Percentiles rank a stretch among this genome's conserved stretches.
Evolutionary conservation across 2,113 vertebrate genomes (phyloP).

Genomic region (Tenebrosternarchus preto): DNA sequence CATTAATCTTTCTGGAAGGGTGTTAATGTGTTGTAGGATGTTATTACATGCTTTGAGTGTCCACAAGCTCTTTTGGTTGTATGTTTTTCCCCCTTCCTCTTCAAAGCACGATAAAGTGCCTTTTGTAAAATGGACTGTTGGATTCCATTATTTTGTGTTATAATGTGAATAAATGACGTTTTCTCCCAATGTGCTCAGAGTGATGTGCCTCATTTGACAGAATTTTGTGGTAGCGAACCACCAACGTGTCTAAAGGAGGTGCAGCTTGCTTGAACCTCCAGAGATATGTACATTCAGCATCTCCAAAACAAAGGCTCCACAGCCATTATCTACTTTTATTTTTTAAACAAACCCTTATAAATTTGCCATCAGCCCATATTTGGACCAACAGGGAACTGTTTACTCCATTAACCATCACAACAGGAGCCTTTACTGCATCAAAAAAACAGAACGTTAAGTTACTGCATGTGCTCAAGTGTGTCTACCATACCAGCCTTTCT

Average conservation of each 20-base stretch:
- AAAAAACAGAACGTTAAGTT: neutral
- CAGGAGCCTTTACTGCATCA: neutral
- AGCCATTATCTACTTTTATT: too few relatives aligned
- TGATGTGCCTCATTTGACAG: neutral
- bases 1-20: conserved; percentile 6
- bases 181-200: neutral
- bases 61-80: conserved; percentile 20
- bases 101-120: neutral
- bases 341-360: neutral
- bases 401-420: too few relatives aligned
- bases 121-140: conserved; percentile 61
- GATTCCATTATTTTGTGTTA: conserved; percentile 67
- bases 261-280: too few relatives aligned
- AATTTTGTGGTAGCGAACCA: neutral
- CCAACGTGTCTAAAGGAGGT: too few relatives aligned
- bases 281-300: too few relatives aligned
- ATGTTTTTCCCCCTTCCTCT: conserved; percentile 39
- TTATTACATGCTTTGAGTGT: neutral
- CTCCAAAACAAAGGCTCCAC: too few relatives aligned
- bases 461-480: neutral
- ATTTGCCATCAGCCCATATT: too few relatives aligned
- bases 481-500: neutral
- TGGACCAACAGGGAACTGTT: neutral
- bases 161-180: conserved; percentile 74
- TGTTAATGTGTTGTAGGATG: conserved; percentile 4